phyloP scores from a whole-genome alignment of 2,797 vertebrate species.

The Anomalospiza imberbis region DNA sequence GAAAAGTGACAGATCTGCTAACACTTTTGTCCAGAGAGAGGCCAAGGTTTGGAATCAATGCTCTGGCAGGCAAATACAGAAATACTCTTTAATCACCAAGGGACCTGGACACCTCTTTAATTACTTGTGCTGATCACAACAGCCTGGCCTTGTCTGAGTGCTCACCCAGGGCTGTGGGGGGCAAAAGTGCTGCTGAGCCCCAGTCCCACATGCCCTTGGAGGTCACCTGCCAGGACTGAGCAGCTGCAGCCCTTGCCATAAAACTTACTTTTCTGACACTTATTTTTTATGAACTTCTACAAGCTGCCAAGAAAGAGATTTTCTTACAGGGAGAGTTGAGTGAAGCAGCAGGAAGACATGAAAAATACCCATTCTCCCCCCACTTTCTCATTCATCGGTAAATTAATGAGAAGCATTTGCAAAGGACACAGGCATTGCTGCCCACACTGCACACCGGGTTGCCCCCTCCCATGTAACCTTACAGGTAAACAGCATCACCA shows the following conservation, averaged over 20 bases:
- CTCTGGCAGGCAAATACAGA: not conserved
- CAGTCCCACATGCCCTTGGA: not conserved
- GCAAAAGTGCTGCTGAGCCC: accelerated
- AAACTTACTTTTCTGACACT: not conserved
- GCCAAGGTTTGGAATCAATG: not conserved
- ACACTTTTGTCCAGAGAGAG: not conserved
- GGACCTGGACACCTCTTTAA: not conserved
- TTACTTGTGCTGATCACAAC: not conserved
- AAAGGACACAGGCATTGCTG: not conserved
- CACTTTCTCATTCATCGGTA: not conserved
- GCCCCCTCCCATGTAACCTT: not conserved
- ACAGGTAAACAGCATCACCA: not conserved
- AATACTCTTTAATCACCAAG: not conserved
- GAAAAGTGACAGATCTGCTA: accelerated
- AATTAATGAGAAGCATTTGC: slow-evolving; percentile 38
- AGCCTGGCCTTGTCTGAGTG: not conserved
- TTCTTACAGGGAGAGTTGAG: not conserved
- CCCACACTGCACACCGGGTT: accelerated
- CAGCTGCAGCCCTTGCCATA: not conserved
- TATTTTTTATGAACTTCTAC: not conserved
- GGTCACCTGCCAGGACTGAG: not conserved
- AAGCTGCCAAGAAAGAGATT: not conserved
- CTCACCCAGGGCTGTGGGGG: not conserved
- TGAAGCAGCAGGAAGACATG: not conserved
- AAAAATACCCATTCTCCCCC: not conserved